Evolutionary conservation across 2,888 invertebrate genomes (phyloP).

Genomic region (Aleiodes alternator): DNA sequence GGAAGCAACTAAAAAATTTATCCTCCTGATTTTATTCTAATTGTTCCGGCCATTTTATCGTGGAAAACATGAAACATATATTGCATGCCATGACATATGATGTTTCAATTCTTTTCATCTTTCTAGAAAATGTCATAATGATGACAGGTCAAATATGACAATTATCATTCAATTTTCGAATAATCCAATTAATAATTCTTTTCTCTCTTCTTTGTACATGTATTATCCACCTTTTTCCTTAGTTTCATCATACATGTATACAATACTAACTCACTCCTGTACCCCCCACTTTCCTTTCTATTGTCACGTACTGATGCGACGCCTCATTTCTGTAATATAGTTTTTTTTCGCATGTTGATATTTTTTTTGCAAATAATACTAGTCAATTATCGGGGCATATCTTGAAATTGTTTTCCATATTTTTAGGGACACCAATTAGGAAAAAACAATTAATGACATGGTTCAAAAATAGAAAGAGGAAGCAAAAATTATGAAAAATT

Average conservation of each 20-base stretch:
- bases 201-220: constrained; percentile 11
- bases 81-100: constrained; percentile 3
- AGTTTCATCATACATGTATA: constrained; percentile 1
- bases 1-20: background rate
- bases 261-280: constrained; percentile 12
- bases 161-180: background rate
- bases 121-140: too few relatives aligned
- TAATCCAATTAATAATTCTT: background rate
- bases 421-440: too few relatives aligned
- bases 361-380: background rate
- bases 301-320: constrained; percentile 48
- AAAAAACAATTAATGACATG: background rate
- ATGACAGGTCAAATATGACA: background rate
- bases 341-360: background rate
- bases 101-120: background rate
- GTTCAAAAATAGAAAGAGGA: background rate
- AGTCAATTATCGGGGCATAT: too few relatives aligned
- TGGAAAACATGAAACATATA: constrained; percentile 40
- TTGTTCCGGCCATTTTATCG: constrained; percentile 49
- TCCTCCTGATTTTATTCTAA: constrained; percentile 42
- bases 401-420: too few relatives aligned
- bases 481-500: background rate
- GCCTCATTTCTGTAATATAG: constrained; percentile 19
- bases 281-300: constrained; percentile 42
- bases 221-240: constrained; percentile 16